These are phyloP conservation scores for Illadopsis cleaveri DNA, from an alignment of 2,113 vertebrate genomes.

Conservation along the genomic window DNA sequence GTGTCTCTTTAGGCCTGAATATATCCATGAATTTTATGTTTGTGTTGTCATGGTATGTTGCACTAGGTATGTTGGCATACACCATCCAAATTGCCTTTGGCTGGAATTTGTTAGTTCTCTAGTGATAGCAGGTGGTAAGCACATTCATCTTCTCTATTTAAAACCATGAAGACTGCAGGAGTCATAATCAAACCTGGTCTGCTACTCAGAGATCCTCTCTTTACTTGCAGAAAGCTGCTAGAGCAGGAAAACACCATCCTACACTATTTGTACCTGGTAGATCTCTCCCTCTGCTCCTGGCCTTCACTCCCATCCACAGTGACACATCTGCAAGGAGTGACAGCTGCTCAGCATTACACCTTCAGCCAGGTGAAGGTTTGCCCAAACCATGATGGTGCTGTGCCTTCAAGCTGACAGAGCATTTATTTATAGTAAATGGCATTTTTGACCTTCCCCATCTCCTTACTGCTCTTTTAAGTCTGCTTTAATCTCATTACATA, in stretches of 20 bases:
- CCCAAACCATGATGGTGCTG: neutral
- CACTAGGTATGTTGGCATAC: neutral
- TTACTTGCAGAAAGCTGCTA: neutral
- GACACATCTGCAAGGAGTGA: neutral
- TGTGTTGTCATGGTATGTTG: neutral
- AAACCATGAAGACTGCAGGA: neutral
- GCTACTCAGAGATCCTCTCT: neutral
- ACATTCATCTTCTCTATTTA: neutral
- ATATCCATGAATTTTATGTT: neutral
- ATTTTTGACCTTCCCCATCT: slow-evolving; percentile 42
- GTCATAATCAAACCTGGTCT: neutral
- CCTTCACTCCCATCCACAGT: neutral
- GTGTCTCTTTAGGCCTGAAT: neutral
- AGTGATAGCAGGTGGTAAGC: neutral
- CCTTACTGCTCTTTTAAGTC: slow-evolving; percentile 40
- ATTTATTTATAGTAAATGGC: slow-evolving; percentile 8
- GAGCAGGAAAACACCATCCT: neutral
- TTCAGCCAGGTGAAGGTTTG: neutral
- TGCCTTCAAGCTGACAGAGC: neutral
- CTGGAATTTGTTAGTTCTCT: neutral
- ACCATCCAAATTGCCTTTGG: neutral
- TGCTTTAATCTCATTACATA: slow-evolving; percentile 52
- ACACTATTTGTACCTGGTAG: neutral
- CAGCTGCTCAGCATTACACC: neutral
- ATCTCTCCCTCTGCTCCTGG: neutral